These are phyloP conservation scores for Etia nguti DNA, from an alignment of 2,113 vertebrate species.

Conservation along the genomic window DNA sequence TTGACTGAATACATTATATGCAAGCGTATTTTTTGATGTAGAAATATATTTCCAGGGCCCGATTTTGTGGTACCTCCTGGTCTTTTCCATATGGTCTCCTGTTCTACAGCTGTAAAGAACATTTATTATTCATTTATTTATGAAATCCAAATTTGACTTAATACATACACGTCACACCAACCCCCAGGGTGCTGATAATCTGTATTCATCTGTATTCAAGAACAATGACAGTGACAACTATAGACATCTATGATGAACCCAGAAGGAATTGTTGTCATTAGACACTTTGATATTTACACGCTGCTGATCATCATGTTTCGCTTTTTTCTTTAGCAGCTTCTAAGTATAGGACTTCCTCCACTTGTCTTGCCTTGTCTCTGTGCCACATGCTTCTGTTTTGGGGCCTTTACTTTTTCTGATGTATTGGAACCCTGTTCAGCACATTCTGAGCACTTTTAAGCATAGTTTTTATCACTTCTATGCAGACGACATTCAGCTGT, in stretches of 20 bases:
- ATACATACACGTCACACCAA: not conserved
- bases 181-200: not conserved
- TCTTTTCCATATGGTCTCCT: not conserved
- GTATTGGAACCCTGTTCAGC: not conserved
- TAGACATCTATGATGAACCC: not conserved
- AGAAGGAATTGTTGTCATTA: not conserved
- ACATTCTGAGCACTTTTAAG: not conserved
- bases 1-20: not conserved
- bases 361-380: not conserved
- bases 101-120: not conserved
- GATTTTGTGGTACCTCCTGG: not conserved
- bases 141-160: not conserved
- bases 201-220: not conserved
- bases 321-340: not conserved
- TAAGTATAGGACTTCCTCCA: not conserved
- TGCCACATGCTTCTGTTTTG: not conserved
- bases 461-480: not conserved
- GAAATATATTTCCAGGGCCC: not conserved
- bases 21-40: not conserved
- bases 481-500: not conserved
- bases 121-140: not conserved
- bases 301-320: rapidly evolving
- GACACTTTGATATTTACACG: not conserved
- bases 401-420: not conserved
- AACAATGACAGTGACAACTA: not conserved